Percentiles rank a stretch among this genome's conserved stretches.
phyloP scores from a whole-genome alignment of 2,113 vertebrate species.

The Macrotus californicus region DNA sequence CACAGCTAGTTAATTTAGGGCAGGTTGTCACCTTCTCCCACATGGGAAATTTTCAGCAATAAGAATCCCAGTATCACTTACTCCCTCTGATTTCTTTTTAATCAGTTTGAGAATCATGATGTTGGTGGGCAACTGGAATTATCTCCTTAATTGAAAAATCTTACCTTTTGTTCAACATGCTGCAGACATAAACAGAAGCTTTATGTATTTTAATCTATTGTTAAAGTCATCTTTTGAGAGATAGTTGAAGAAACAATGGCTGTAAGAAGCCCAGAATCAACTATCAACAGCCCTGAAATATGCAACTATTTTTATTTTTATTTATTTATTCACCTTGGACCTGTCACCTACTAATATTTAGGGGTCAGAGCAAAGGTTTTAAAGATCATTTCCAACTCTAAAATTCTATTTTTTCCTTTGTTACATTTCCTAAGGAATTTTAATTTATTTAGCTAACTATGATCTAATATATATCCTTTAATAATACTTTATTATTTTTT shows the following conservation, averaged over 20 bases:
- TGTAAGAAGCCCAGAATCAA: not conserved
- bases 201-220: not conserved
- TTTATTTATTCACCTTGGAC: not conserved
- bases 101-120: not conserved
- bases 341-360: not conserved
- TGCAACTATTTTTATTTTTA: not conserved
- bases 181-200: not conserved
- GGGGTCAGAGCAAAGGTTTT: not conserved
- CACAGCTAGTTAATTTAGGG: not conserved
- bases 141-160: not conserved
- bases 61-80: not conserved
- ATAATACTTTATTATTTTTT: not conserved
- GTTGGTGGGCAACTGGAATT: not conserved
- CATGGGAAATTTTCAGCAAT: not conserved
- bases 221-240: not conserved
- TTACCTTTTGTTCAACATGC: not conserved
- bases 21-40: not conserved
- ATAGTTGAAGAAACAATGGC: not conserved
- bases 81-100: not conserved
- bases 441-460: not conserved
- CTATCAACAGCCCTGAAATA: not conserved
- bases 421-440: not conserved
- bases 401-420: not conserved
- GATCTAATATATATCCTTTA: not conserved
- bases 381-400: not conserved